Evolutionary conservation across 1,140 invertebrate species (phyloP).

Genomic region (Drosophila busckii): DNA sequence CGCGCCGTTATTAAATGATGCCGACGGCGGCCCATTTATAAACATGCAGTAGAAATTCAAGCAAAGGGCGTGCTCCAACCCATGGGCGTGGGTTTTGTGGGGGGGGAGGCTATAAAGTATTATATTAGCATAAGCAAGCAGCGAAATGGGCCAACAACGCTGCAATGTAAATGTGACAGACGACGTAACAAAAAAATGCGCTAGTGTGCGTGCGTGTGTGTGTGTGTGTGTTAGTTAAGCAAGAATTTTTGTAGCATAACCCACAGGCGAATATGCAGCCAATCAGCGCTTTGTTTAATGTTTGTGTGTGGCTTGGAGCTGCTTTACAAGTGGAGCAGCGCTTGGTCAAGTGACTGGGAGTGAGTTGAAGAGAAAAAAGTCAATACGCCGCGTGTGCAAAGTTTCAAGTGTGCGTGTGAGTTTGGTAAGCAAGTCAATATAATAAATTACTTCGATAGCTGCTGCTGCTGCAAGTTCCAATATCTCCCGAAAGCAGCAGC

Average conservation of each 20-base stretch:
- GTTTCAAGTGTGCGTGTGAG: slow-evolving; percentile 32
- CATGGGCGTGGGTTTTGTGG: background rate
- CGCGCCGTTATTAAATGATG: slow-evolving; percentile 56
- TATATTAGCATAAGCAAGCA: slow-evolving; percentile 45
- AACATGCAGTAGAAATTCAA: slow-evolving; percentile 13
- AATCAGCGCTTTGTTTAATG: too few species aligned
- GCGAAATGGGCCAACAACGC: slow-evolving; percentile 11
- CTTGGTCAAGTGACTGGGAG: too few species aligned
- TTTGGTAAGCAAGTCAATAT: slow-evolving; percentile 43
- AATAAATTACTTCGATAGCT: slow-evolving; percentile 63
- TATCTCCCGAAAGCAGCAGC: slow-evolving; percentile 23
- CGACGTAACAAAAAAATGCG: too few species aligned
- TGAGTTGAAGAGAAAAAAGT: slow-evolving; percentile 30
- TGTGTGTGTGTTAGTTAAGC: slow-evolving; percentile 10
- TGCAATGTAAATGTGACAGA: too few species aligned
- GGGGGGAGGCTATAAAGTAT: background rate
- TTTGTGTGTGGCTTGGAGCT: too few species aligned
- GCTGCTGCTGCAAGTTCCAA: slow-evolving; percentile 38
- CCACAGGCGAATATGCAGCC: background rate
- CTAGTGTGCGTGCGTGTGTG: slow-evolving; percentile 6
- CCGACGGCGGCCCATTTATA: slow-evolving; percentile 51
- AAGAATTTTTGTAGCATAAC: slow-evolving; percentile 17
- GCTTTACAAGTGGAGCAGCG: background rate
- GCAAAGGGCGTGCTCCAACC: too few species aligned
- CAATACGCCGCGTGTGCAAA: slow-evolving; percentile 46